Evolutionary conservation across 2,113 vertebrate genomes (phyloP), one percentile per base, ranked within the genome.

Genomic region (Oncorhynchus tshawytscha): DNA sequence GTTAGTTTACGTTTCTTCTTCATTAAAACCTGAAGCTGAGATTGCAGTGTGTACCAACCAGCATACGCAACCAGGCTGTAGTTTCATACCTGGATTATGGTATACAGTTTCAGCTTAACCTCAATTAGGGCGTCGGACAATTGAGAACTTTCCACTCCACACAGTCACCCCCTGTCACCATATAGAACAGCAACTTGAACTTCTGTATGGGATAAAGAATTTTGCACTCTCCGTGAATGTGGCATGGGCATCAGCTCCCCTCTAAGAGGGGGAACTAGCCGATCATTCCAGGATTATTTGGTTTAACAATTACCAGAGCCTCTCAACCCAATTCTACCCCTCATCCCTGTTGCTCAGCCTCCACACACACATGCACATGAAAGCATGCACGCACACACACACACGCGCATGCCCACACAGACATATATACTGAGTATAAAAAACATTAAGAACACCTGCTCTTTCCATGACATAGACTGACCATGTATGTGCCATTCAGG

Each of bases 91-190:
- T n/a, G 81, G 85, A 88, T 89, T 86, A 89, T 72, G 72, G 84
- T 86, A 77, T 89, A 85, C 54, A 64, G 82, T 90, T 90, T 85
- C 84, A 79, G 31, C 71, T 86, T 80, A 79, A 81, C 85, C 82
- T 88, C 84, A 83, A 78, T 80, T 81, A 81, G 68, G 39, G 74
- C 27, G 54, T 72, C 34, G 66, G 85, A 88, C 81, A 88, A 81
- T 74, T 77, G 86, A 88, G 84, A 85, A 79, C 74, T 75, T 68
- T 80, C 77, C 74, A 73, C 71, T 57, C 76, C 67, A 39, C 67
- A 11, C 78, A 71, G 72, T 76, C 74, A 75, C 57, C 60, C 65
- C 51, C 39, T 57, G 74, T 39, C 67, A 75, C 54, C 68, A 77
- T 67, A 82, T 75, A 74, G 79, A 78, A 77, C 54, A 34, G 73